These are phyloP conservation scores for Spongilla lacustris DNA, from an alignment of 37 sponge, comb jelly and placozoan species.

Conservation along the genomic window DNA sequence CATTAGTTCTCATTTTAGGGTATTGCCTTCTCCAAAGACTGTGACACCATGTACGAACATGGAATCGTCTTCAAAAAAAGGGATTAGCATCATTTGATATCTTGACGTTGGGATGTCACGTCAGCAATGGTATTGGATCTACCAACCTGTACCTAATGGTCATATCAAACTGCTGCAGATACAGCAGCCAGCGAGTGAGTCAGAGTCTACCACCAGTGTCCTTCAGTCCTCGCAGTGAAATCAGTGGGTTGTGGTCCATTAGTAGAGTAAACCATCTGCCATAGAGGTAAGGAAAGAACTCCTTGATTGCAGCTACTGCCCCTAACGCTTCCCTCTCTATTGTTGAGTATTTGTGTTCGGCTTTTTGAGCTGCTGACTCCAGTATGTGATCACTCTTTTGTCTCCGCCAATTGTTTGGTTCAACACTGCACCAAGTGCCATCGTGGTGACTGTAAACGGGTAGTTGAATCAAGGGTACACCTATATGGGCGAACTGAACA, in stretches of 20 bases:
- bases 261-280: constrained; percentile 15
- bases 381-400: constrained; percentile 38
- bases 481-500: constrained; percentile 9
- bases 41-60: background rate
- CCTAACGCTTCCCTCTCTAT: constrained; percentile 40
- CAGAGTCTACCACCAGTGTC: constrained; percentile 17
- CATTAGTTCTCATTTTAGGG: background rate
- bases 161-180: constrained; percentile 13
- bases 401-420: constrained; percentile 34
- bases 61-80: background rate
- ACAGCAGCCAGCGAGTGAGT: constrained; percentile 22
- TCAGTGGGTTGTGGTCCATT: constrained; percentile 34
- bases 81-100: background rate
- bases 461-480: background rate
- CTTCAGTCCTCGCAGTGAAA: constrained; percentile 15
- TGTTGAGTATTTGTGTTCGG: constrained; percentile 39
- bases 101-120: constrained; percentile 2
- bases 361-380: constrained; percentile 31
- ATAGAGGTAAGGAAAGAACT: constrained; percentile 37
- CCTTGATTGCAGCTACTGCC: constrained; percentile 18
- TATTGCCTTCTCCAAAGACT: background rate
- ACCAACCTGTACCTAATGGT: constrained; percentile 18
- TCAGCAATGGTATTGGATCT: constrained; percentile 23
- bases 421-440: constrained; percentile 39
- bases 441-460: constrained; percentile 7